These are phyloP conservation scores for Brachionus calyciflorus DNA, from an alignment of 1,140 invertebrate genomes.

Conservation along the genomic window DNA sequence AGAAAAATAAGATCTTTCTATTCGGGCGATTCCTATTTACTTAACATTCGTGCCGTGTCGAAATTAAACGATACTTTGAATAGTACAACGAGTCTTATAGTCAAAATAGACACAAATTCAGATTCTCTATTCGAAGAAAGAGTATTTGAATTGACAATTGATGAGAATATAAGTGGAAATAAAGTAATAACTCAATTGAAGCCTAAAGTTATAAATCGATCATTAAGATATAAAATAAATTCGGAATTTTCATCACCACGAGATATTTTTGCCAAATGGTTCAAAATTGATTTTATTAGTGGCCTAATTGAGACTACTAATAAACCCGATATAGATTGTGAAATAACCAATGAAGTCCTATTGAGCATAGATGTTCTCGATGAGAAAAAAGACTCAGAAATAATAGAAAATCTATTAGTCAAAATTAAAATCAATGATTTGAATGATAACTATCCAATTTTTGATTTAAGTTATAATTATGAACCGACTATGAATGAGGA, in stretches of 20 bases:
- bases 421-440: conserved; percentile 41
- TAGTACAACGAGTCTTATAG: conserved; percentile 1
- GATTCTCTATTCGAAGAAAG: conserved; percentile 27
- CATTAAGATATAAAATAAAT: conserved; percentile 1
- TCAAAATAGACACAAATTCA: conserved; percentile 6
- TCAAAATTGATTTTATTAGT: not conserved
- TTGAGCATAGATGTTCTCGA: conserved; percentile 25
- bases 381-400: not conserved
- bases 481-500: conserved; percentile 36
- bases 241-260: not conserved
- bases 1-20: conserved; percentile 37
- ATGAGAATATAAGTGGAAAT: conserved; percentile 3
- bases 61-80: conserved; percentile 11
- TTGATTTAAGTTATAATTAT: conserved; percentile 34
- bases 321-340: conserved; percentile 8
- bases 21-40: not conserved
- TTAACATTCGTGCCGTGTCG: not conserved
- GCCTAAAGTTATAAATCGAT: not conserved
- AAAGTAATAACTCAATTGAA: not conserved
- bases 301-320: not conserved
- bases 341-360: conserved; percentile 25
- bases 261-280: conserved; percentile 12
- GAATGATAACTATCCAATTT: conserved; percentile 30
- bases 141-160: not conserved
- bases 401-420: conserved; percentile 21